A percentile compares a stretch with the other conserved stretches of the same genome.
Evolutionary conservation across 2,113 vertebrate species (phyloP).

Genomic region (Otolemur garnettii): DNA sequence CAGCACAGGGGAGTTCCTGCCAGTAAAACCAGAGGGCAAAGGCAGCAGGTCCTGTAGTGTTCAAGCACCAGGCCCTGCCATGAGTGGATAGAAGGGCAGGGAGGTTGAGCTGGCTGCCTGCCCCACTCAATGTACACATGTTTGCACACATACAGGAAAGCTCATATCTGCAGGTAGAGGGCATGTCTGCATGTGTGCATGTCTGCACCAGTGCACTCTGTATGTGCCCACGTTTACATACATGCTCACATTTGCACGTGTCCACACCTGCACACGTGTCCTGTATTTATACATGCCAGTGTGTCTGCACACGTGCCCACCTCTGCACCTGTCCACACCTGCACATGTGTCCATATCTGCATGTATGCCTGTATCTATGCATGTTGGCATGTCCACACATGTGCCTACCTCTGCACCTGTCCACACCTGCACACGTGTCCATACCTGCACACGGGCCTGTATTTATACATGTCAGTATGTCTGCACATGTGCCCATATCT

Average conservation of each 20-base stretch:
- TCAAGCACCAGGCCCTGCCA: fast-evolving
- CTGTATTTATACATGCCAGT: too few relatives aligned
- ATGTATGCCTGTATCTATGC: neutral
- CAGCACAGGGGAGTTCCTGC: fast-evolving
- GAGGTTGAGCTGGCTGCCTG: fast-evolving
- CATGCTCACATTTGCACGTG: neutral
- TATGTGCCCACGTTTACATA: too few relatives aligned
- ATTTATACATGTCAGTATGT: too few relatives aligned
- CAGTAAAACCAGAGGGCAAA: neutral
- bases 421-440: too few relatives aligned
- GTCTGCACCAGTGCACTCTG: too few relatives aligned
- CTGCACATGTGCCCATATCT: neutral
- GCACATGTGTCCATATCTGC: neutral
- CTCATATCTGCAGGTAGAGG: neutral
- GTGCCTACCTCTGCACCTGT: too few relatives aligned
- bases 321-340: neutral
- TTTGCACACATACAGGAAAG: neutral
- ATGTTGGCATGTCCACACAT: too few relatives aligned
- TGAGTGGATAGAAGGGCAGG: fast-evolving
- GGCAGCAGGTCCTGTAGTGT: fast-evolving
- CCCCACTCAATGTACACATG: fast-evolving
- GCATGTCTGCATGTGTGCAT: too few relatives aligned
- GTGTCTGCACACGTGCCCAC: too few relatives aligned
- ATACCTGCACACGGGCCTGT: too few relatives aligned
- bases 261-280: neutral